These are phyloP conservation scores for Chloropsis hardwickii DNA, from an alignment of 2,113 vertebrate genomes.

Conservation along the genomic window DNA sequence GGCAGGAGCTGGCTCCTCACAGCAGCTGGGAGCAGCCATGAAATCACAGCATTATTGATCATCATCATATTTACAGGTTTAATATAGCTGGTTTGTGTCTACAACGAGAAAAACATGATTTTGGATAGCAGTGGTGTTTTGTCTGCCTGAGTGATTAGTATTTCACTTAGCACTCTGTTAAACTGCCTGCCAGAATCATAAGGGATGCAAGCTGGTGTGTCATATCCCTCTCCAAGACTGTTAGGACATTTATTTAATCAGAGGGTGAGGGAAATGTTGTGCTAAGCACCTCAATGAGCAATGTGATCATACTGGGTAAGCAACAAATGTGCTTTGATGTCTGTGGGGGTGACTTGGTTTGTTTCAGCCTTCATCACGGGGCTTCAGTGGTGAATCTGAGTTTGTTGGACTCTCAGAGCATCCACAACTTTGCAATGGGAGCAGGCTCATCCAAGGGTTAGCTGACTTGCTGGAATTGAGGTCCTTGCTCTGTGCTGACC, in stretches of 20 bases:
- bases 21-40: neutral
- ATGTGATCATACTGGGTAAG: neutral
- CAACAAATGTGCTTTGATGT: rapidly evolving
- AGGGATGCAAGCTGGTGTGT: neutral
- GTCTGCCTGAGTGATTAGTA: neutral
- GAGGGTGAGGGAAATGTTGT: neutral
- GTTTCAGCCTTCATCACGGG: neutral
- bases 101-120: neutral
- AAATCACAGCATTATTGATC: neutral
- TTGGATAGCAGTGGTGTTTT: neutral
- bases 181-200: neutral
- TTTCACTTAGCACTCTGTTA: neutral
- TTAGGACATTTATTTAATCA: neutral
- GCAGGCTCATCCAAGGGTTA: rapidly evolving
- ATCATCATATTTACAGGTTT: neutral
- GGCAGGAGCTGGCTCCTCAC: neutral
- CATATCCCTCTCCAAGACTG: neutral
- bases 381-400: neutral
- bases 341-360: neutral
- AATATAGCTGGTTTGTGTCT: neutral
- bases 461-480: neutral
- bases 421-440: rapidly evolving
- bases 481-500: neutral
- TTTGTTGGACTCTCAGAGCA: neutral
- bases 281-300: neutral